Percentiles rank a stretch among this genome's conserved stretches.
Conservation (phyloP, 2,888 invertebrate species). For the Marronus borbonicus region DNA sequence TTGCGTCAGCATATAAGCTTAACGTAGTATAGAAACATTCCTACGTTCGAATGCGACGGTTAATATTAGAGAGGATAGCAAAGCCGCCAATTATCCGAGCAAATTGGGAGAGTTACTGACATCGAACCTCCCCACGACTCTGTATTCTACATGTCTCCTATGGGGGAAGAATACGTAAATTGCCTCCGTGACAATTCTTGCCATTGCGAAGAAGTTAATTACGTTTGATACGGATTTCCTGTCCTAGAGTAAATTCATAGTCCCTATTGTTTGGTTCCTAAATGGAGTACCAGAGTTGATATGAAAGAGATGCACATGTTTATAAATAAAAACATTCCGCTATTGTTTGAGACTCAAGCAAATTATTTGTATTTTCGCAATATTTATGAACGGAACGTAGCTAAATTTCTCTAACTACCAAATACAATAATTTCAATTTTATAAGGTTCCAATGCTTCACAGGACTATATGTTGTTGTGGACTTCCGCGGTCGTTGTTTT, state of each 20-base stretch:
- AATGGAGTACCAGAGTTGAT: no score
- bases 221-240: not conserved
- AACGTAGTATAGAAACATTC: conserved; percentile 15
- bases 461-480: no score
- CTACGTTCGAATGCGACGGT: conserved; percentile 56
- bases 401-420: no score
- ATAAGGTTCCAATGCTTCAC: no score
- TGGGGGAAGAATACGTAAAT: conserved; percentile 28
- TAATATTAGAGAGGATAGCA: conserved; percentile 51
- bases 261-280: no score
- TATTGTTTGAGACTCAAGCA: no score
- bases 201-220: not conserved
- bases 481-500: no score
- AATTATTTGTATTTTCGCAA: no score
- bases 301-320: no score
- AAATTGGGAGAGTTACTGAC: conserved; percentile 60
- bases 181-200: conserved; percentile 13
- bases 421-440: no score
- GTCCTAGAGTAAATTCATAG: not conserved
- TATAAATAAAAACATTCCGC: no score
- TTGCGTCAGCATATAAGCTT: not conserved
- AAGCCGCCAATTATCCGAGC: conserved; percentile 61
- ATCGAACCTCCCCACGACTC: conserved; percentile 34
- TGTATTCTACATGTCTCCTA: conserved; percentile 32
- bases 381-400: no score